Conservation (phyloP, 2,888 invertebrate species). For the Parnassius smintheus region DNA sequence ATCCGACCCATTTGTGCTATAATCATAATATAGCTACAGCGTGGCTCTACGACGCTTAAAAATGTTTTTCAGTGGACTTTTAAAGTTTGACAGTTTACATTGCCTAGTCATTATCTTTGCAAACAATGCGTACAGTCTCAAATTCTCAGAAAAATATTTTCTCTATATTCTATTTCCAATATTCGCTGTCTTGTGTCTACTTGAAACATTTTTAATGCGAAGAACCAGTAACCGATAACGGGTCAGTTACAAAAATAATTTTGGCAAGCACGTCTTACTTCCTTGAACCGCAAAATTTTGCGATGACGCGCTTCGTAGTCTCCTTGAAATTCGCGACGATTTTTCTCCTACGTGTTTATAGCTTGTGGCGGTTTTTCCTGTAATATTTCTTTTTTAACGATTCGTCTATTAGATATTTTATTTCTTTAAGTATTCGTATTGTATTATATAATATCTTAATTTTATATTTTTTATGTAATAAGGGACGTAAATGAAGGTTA, state of each 20-base stretch:
- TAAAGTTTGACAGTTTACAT: too few relatives aligned
- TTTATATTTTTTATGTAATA: too few relatives aligned
- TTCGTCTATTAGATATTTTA: too few relatives aligned
- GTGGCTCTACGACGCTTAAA: too few relatives aligned
- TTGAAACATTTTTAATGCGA: constrained; percentile 29
- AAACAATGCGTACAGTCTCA: not conserved
- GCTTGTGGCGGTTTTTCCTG: constrained; percentile 11
- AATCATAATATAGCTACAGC: too few relatives aligned
- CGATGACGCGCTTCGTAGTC: constrained; percentile 41
- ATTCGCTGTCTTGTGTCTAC: constrained; percentile 25
- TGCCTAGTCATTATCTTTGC: too few relatives aligned
- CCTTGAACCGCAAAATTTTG: constrained; percentile 58
- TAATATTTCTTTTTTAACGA: constrained; percentile 10
- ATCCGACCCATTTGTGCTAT: too few relatives aligned
- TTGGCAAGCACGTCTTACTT: constrained; percentile 66
- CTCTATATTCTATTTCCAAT: constrained; percentile 39
- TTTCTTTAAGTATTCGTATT: too few relatives aligned
- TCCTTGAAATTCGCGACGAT: constrained; percentile 24
- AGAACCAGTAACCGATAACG: constrained; percentile 46
- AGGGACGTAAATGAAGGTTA: too few relatives aligned
- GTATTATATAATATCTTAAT: too few relatives aligned
- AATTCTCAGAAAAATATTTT: constrained; percentile 2
- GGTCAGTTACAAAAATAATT: constrained; percentile 56
- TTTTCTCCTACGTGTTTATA: constrained; percentile 15
- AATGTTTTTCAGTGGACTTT: too few relatives aligned